Evolutionary conservation across 53 echinoderm and acorn worm species (phyloP), one percentile per base, ranked within the genome.

Genomic region (Hippasteria phrygiana): DNA sequence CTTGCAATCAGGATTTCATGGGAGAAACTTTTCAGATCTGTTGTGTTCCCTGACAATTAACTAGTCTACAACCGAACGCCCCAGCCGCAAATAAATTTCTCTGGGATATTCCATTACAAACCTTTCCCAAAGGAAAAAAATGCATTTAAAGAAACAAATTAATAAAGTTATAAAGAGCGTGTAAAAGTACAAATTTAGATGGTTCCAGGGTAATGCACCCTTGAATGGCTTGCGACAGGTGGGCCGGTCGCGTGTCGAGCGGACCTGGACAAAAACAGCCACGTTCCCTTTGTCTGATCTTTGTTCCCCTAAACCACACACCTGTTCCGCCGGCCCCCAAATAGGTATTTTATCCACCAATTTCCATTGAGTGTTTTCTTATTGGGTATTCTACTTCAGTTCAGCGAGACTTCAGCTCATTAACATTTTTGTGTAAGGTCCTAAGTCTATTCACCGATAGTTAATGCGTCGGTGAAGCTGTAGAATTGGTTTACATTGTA

Each of bases 181-280:
- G n/a, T n/a, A n/a, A n/a, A n/a, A n/a, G n/a, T n/a, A n/a, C n/a
- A n/a, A n/a, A n/a, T n/a, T 18, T 62, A 27, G 53, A 22, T 9
- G 35, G 43, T 81, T 81, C 64, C 31, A 20, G 46, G 43, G 42
- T 38, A 79, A 79, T 79, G 24, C 36, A 59, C 29, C 17, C 41
- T 12, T 41, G 20, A 73, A 42, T 73, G 69, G 33, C 37, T 17
- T 41, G n/a, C 35, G 71, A 27, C 85, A 85, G 85, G 85, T 85
- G 85, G 47, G 70, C 51, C 39, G 69, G 85, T 69, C 85, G 70
- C 85, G 85, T 85, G 85, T 37, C 85, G 24, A 2, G 5, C 16
- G 37, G 27, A 0, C 71, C 33, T 71, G 41, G 43, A 81, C 81
- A 81, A 81, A 64, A 43, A 17, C 1, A 26, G 64, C 63, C 81